Base-by-base conservation (phyloP, 2,113 vertebrate species). In the Cairina moschata region DNA sequence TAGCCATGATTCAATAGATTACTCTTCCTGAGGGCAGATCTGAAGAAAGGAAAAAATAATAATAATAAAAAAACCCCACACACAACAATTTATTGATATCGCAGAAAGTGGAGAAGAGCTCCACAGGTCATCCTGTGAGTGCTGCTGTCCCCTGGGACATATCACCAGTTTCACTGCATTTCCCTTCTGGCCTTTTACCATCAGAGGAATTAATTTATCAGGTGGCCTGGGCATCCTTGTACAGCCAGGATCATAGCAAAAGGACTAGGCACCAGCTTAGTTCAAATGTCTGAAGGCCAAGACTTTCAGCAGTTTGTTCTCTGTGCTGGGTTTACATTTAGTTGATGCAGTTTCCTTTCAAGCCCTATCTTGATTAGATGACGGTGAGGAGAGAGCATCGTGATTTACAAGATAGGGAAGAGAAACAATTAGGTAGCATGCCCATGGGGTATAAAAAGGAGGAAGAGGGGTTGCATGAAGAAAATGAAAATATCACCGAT, bases 11-110 rank as follows among this genome's bases (percentile, higher is more conserved):
- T 86, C 52, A 1, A 44, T 22, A 63, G 73, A 88, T 82, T 82
- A 87, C 85, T 91, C 83, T 88, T 96, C 91, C 95, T 72, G 77
- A 74, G 62, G 88, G 93, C 91, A 94, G 90, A 92, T 68, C 54
- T 73, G 86, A 83, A 72, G 65, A 46, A 90, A 96, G 66, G 77
- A 38, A 54, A 77, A 69, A 86, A 69, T 46, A 46, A 46, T 5
- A 40, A 40, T 40, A 18, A n/a, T n/a, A 3, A 3, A 69, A 58
- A 42, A 74, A 83, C 66, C 36, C 6, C 36, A 48, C 9, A 18
- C 1, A 4, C 36, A 63, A 55, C 38, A 77, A 81, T 83, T 66
- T 80, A 77, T 86, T 83, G 86, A 55, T 17, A 21, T 62, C 75
- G 38, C 5, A 2, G 86, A 46, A 93, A 89, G 90, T 66, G 72